These are phyloP conservation scores for Ladona fulva DNA, from an alignment of 1,140 invertebrate species.

Conservation along the genomic window DNA sequence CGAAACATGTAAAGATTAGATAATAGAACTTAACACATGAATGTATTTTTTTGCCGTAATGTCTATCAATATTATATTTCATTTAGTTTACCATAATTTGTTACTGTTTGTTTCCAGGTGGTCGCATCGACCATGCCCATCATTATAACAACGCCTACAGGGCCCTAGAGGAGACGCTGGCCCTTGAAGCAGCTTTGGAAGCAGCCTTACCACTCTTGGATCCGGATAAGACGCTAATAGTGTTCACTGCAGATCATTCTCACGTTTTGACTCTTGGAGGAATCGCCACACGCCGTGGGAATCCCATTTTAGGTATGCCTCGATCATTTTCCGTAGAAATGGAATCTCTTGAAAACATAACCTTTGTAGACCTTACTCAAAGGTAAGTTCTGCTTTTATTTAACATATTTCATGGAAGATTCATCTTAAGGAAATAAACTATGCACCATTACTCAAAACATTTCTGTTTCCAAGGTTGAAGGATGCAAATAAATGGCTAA, in stretches of 20 bases:
- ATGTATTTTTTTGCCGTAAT: too few species aligned
- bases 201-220: conserved; percentile 56
- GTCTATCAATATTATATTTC: too few species aligned
- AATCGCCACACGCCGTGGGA: conserved; percentile 51
- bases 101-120: conserved; percentile 52
- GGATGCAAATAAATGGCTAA: too few species aligned
- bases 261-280: conserved; percentile 73
- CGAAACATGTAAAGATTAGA: too few species aligned
- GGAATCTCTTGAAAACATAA: too few species aligned
- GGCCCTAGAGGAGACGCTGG: conserved; percentile 68
- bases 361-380: too few species aligned
- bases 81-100: neutral
- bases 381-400: too few species aligned
- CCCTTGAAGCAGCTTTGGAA: conserved; percentile 61
- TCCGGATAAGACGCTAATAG: conserved; percentile 60
- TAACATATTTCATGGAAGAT: too few species aligned
- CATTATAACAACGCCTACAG: conserved; percentile 68
- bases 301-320: conserved; percentile 53
- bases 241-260: conserved; percentile 74
- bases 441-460: too few species aligned
- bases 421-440: too few species aligned
- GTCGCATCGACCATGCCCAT: conserved; percentile 75
- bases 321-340: neutral
- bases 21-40: too few species aligned
- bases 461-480: too few species aligned